Base-by-base conservation (phyloP, 53 echinoderm and acorn worm genomes). In the Henricia sp. region DNA sequence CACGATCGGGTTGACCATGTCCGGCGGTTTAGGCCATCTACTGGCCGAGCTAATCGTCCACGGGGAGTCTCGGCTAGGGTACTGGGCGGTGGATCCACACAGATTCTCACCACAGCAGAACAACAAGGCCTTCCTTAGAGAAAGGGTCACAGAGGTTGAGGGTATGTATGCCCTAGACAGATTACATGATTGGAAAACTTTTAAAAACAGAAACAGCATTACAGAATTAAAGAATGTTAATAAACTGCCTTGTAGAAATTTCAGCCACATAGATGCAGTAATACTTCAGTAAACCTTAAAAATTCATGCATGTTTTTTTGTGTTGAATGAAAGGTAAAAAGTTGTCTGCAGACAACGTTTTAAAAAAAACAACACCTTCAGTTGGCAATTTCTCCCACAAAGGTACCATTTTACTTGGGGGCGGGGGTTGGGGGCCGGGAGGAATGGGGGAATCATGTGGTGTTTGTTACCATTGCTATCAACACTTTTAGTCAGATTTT, bases 31-130 rank as follows among this genome's bases (percentile, higher is more conserved):
- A 16, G 99, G 99, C 2, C 73, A 91, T 52, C 36, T 95, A 19
- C 72, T 99, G 39, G 99, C 99, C 1, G 99, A 99, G 80, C 84
- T 91, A 87, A 92, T 99, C 43, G 76, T 91, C 25, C 63, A 94
- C 9, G 99, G 99, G 5, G 41, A 68, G 33, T 67, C 93, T 13
- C 55, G 89, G 8, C 2, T 86, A 9, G 89, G 95, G 51, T 84
- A 87, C 13, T 93, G 92, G 91, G 27, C 74, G 3, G 80, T 89
- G 24, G 87, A 95, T 67, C 55, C 88, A n/a, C 82, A 89, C 9
- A 83, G 99, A 9, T 89, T 99, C 65, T 84, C 84, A 19, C 83
- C 86, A 14, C 84, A 90, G 36, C 99, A 94, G 35, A 99, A 99
- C 60, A 99, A 92, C 84, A 94, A 89, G 59, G 82, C 59, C 25